Evolutionary conservation across 2,113 vertebrate genomes (phyloP).

Genomic region (Saccopteryx bilineata): DNA sequence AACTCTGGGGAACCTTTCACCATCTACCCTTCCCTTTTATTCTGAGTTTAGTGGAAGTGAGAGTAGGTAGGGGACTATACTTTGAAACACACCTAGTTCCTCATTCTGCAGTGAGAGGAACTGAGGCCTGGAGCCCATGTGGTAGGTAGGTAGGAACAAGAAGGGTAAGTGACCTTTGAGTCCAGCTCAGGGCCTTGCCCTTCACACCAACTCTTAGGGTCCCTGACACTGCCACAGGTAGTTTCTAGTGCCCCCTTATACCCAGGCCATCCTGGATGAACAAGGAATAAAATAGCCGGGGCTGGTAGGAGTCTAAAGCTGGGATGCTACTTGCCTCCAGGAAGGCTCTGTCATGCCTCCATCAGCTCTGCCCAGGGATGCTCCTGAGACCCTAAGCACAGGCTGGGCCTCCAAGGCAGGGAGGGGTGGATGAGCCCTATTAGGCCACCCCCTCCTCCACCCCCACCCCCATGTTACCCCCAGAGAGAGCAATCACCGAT

Average conservation of each 20-base stretch:
- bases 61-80: not conserved
- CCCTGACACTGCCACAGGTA: not conserved
- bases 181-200: conserved; percentile 6
- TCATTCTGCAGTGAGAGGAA: conserved; percentile 43
- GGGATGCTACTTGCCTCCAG: not conserved
- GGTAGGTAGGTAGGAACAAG: not conserved
- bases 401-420: not conserved
- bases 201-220: not conserved
- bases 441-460: accelerated
- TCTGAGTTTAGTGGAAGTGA: conserved; percentile 24
- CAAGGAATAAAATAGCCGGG: conserved; percentile 13
- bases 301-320: not conserved
- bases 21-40: not conserved
- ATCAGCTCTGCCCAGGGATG: not conserved
- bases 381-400: not conserved
- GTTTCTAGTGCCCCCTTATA: not conserved
- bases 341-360: conserved; percentile 13
- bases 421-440: not conserved
- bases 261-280: conserved; percentile 41
- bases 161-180: conserved; percentile 44
- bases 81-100: conserved; percentile 53
- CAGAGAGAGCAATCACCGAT: conserved; percentile 83
- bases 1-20: not conserved
- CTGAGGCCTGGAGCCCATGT: not conserved
- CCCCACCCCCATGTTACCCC: not conserved